Base-by-base conservation (phyloP, 2,797 vertebrate genomes). In the Botia almorhae region DNA sequence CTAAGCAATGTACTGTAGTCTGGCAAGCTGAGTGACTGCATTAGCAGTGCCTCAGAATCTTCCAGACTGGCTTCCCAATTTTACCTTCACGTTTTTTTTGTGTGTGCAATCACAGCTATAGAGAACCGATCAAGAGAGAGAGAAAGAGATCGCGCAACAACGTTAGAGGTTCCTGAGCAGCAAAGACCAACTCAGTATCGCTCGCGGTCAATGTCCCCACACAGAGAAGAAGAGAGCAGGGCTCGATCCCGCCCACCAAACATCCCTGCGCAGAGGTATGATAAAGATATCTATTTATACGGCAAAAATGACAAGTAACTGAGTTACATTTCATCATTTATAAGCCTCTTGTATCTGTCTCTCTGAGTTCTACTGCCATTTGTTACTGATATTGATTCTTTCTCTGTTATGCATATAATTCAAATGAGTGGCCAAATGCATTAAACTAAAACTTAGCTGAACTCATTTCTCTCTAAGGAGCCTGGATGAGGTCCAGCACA, bases 181-280 rank as follows among this genome's bases (percentile, higher is more conserved):
- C 96, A 97, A 88, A 95, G 96, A 92, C 87, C 93, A 23, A 90
- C 95, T 3, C 96, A 97, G 89, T 95, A 98, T 87, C 97, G 98
- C 79, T 99, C 98, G 11, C 96, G 98, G 81, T 99, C 98, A 0
- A 97, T 97, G 61, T 99, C 97, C 84, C 98, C 98, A 82, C 96
- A 96, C 88, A 96, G 97, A 71, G 96, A 98, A 78, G 96, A 98
- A 84, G 96, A 96, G 93, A 97, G 96, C 74, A 94, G 95, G 89
- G 93, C 93, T 81, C 95, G 97, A 74, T 98, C 97, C 72, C 95
- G 96, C 77, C 96, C 96, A 82, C 93, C 96, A 91, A 95, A 97
- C 90, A 92, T 99, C 87, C 96, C 97, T 83, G 91, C 96, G 89
- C 98, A 99, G 94, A 98, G 97, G 98, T 99, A 92, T 78, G 89